These are phyloP conservation scores for Psittacula derbiana DNA, from an alignment of 2,797 vertebrate genomes.

Conservation along the genomic window DNA sequence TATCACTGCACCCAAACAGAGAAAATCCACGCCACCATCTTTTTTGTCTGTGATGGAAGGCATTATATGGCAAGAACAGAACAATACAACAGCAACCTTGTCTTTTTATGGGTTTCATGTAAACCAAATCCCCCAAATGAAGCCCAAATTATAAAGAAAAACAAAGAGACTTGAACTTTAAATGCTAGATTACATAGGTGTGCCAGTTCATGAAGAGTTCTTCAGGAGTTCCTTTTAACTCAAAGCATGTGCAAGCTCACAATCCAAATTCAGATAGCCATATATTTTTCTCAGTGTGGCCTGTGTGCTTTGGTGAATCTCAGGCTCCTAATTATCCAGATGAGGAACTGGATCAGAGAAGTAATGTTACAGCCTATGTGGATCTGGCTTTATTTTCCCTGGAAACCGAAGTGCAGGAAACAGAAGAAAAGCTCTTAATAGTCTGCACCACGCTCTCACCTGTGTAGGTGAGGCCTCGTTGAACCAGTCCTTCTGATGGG, in stretches of 20 bases:
- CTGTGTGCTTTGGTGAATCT: not conserved
- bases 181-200: not conserved
- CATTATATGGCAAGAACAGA: not conserved
- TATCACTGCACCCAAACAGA: not conserved
- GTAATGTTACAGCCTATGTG: fast-evolving
- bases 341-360: not conserved
- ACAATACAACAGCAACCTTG: not conserved
- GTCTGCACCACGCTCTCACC: not conserved
- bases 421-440: not conserved
- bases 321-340: not conserved
- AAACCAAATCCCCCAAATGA: not conserved
- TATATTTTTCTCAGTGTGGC: not conserved
- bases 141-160: not conserved
- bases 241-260: not conserved
- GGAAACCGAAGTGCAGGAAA: not conserved
- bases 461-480: not conserved
- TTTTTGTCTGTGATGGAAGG: not conserved
- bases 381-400: not conserved
- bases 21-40: slow-evolving; percentile 17
- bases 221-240: not conserved
- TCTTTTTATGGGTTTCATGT: not conserved
- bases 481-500: not conserved
- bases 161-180: not conserved
- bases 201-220: not conserved
- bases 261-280: not conserved